phyloP scores from a whole-genome alignment of 2,888 invertebrate genomes.

The Toxonevra muliebris region DNA sequence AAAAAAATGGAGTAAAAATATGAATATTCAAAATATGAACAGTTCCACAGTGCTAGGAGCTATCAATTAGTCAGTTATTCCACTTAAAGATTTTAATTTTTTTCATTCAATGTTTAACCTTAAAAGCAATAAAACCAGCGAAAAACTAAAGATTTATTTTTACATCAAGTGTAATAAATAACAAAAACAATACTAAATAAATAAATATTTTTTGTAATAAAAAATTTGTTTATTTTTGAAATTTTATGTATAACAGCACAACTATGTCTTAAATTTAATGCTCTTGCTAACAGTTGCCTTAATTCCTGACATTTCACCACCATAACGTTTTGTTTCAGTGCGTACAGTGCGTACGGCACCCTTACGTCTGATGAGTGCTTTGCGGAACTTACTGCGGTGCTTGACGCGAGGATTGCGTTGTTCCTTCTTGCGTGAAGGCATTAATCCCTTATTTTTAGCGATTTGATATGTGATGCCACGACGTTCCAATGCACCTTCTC shows the following conservation, averaged over 20 bases:
- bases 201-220: constrained; percentile 16
- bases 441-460: constrained; percentile 94
- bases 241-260: background rate
- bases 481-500: constrained; percentile 64
- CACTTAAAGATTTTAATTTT: constrained; percentile 3
- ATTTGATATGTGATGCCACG: constrained; percentile 92
- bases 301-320: constrained; percentile 94
- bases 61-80: background rate
- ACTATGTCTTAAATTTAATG: constrained; percentile 74
- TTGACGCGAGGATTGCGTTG: constrained; percentile 95
- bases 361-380: constrained; percentile 91
- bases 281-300: constrained; percentile 89
- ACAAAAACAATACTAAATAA: background rate
- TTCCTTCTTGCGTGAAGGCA: constrained; percentile 90
- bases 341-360: constrained; percentile 89
- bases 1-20: background rate
- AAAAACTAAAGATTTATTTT: no score
- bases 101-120: no score
- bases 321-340: constrained; percentile 83
- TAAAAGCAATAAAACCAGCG: no score
- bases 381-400: constrained; percentile 89
- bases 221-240: background rate
- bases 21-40: background rate
- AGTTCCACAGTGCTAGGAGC: background rate
- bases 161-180: no score